Base-by-base conservation (phyloP, 1,140 invertebrate species). In the Cydia fagiglandana region DNA sequence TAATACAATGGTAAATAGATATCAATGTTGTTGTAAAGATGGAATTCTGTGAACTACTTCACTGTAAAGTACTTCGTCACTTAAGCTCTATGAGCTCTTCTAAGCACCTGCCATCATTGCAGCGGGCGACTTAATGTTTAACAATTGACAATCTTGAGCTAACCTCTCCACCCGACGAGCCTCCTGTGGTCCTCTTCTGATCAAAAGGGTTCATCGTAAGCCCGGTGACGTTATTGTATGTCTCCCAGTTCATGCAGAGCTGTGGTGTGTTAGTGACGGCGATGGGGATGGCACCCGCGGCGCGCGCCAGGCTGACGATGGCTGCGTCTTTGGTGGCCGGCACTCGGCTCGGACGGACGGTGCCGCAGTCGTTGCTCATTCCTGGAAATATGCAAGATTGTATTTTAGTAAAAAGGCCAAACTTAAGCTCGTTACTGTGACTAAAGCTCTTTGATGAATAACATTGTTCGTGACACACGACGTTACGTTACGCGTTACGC, bases 201-300 rank as follows among this genome's bases (percentile, higher is more conserved):
- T 99, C 96, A 85, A 99, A 98, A 0, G 98, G 98, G 92, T 99
- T 99, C 79, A 94, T 95, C 0, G 98, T 98, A 20, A 95, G 93
- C 0, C 98, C 98, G 73, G 96, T 97, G 0, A 98, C 94, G 75
- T 96, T 96, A 93, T 99, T 99, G 78, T 94, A 96, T 0, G 96
- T 97, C 89, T 99, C 98, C 95, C 96, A 98, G 90, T 96, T 97
- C 94, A 98, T 94, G 80, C 97, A 98, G n/a, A 98, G 91, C 88
- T 99, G 98, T 2, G 98, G 97, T 1, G 97, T 96, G 89, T 99
- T 99, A 17, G 97, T 98, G 0, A 98, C 95, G n/a, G 95, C 94
- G 12, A 99, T 88, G 4, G 96, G 95, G 80, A 99, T 98, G 15
- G 96, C 97, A n/a, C 98, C 97, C 50, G 96, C 96, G 56, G 95